phyloP scores from a whole-genome alignment of 2,113 vertebrate genomes.

The Fulica atra region DNA sequence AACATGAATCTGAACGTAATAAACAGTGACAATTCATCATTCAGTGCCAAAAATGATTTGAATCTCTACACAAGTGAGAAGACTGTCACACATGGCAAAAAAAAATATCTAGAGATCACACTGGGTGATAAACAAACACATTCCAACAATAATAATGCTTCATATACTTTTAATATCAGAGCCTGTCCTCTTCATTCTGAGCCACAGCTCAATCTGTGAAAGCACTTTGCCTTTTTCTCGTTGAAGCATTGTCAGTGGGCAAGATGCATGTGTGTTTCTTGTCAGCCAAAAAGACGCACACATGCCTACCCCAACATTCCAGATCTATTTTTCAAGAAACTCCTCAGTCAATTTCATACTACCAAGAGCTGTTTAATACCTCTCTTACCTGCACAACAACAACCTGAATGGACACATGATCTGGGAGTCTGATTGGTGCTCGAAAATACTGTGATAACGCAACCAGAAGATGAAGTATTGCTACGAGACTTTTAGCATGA shows the following conservation, averaged over 20 bases:
- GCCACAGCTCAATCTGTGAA: constrained; percentile 23
- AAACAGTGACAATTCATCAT: constrained; percentile 51
- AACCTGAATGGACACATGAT: constrained; percentile 96
- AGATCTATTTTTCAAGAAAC: neutral
- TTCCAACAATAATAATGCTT: constrained; percentile 46
- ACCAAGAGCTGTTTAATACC: neutral
- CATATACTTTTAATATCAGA: constrained; percentile 19
- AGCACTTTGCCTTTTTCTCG: constrained; percentile 20
- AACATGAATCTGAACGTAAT: constrained; percentile 46
- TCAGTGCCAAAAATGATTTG: constrained; percentile 58
- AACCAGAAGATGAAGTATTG: constrained; percentile 95
- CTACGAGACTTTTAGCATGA: constrained; percentile 95
- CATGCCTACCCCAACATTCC: neutral
- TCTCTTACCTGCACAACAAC: constrained; percentile 94
- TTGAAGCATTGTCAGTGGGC: neutral
- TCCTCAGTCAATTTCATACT: neutral
- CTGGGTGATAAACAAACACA: constrained; percentile 44
- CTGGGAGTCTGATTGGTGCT: constrained; percentile 94
- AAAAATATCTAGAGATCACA: constrained; percentile 61
- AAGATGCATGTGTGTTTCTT: neutral
- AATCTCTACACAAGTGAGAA: constrained; percentile 58
- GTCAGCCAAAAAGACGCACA: neutral
- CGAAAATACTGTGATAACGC: constrained; percentile 95
- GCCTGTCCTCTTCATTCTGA: neutral
- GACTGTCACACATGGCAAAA: constrained; percentile 38